Evolutionary conservation across 2,888 invertebrate species (phyloP).

Genomic region (Pegoplata infirma): DNA sequence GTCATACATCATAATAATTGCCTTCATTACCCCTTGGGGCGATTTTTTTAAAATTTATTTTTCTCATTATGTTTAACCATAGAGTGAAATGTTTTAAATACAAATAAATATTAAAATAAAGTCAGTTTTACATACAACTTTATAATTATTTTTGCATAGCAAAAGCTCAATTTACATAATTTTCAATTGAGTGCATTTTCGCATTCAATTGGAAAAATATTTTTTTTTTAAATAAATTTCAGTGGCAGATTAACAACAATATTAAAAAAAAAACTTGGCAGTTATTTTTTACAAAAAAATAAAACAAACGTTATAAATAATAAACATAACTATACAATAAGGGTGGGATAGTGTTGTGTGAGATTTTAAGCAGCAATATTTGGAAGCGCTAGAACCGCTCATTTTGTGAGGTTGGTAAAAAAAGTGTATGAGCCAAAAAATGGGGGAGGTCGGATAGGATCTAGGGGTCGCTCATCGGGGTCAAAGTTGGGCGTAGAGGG

Average conservation of each 20-base stretch:
- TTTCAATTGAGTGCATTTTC: constrained; percentile 62
- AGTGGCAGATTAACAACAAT: constrained; percentile 10
- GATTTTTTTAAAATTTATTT: constrained; percentile 26
- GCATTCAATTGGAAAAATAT: constrained; percentile 59
- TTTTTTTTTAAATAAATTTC: too few species aligned
- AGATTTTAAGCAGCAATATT: too few species aligned
- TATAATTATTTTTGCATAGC: constrained; percentile 33
- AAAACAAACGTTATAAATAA: not conserved
- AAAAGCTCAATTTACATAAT: constrained; percentile 59
- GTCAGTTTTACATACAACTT: too few species aligned
- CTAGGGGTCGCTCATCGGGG: too few species aligned
- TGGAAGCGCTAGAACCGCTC: too few species aligned
- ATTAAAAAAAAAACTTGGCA: not conserved
- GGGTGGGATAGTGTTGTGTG: too few species aligned
- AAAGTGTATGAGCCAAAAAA: too few species aligned
- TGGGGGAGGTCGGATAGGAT: too few species aligned
- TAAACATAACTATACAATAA: too few species aligned
- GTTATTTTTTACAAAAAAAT: constrained; percentile 16
- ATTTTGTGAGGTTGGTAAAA: too few species aligned
- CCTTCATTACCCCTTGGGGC: not conserved
- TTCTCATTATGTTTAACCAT: constrained; percentile 39
- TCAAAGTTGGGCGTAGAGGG: too few species aligned
- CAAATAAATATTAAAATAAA: constrained; percentile 10
- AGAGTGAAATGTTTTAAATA: constrained; percentile 2
- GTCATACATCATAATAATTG: too few species aligned